phyloP scores from a whole-genome alignment of 1,140 invertebrate genomes.

The Bombus haemorrhoidalis region DNA sequence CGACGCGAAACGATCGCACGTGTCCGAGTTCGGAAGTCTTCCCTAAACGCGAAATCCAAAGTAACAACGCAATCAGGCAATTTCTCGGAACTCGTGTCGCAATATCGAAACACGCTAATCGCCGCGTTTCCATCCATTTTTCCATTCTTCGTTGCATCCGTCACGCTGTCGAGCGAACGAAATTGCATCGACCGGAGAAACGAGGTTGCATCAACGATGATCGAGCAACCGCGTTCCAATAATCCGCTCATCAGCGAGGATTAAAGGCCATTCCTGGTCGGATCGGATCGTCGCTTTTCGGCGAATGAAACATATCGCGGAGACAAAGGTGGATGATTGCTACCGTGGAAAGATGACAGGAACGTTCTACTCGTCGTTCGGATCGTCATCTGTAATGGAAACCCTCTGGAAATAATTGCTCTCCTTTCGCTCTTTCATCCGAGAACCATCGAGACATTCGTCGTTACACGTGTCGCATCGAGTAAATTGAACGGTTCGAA shows the following conservation, averaged over 20 bases:
- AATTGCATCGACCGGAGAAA: neutral
- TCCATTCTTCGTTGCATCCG: no score
- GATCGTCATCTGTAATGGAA: neutral
- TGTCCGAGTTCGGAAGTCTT: no score
- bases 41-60: no score
- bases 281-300: neutral
- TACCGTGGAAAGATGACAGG: neutral
- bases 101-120: no score
- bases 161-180: no score
- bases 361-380: neutral
- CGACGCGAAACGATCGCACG: no score
- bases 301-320: no score
- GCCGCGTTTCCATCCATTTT: no score
- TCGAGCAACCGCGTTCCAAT: neutral
- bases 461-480: neutral
- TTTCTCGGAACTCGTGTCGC: no score
- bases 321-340: neutral
- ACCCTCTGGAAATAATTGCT: neutral
- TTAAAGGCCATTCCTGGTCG: neutral
- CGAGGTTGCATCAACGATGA: neutral
- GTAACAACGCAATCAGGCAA: no score
- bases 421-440: neutral
- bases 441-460: no score
- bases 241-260: slow-evolving; percentile 2
- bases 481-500: neutral